phyloP scores from a whole-genome alignment of 2,888 invertebrate genomes.

The Chymomyza procnemis region DNA sequence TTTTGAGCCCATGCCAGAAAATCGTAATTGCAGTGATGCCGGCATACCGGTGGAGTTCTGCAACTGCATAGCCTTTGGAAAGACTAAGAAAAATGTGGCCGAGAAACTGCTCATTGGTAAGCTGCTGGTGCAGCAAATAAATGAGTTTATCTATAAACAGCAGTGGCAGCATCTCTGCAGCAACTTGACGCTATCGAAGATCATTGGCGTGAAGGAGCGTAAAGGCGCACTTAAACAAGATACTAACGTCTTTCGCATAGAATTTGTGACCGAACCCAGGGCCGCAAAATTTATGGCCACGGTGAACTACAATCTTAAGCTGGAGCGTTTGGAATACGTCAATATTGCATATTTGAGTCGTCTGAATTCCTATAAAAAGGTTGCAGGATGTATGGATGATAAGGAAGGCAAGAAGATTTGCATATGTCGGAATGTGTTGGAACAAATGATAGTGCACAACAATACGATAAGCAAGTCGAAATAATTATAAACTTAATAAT shows the following conservation, averaged over 20 bases:
- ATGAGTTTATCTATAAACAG: conserved; percentile 1
- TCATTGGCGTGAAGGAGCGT: neutral
- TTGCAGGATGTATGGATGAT: conserved; percentile 9
- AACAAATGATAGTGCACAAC: no score
- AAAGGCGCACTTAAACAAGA: neutral
- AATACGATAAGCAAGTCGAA: no score
- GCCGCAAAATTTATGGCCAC: conserved; percentile 4
- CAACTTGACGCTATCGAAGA: neutral
- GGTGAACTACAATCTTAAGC: neutral
- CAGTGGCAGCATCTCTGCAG: conserved; percentile 7
- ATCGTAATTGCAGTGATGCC: conserved; percentile 43
- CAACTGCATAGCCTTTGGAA: conserved; percentile 77
- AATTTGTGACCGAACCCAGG: conserved; percentile 6
- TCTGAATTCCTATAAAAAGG: conserved; percentile 6
- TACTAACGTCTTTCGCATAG: conserved; percentile 6
- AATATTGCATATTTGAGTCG: conserved; percentile 11
- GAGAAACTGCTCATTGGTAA: conserved; percentile 1
- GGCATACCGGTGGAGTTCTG: conserved; percentile 52
- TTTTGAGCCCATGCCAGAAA: conserved; percentile 80
- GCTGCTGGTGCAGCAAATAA: conserved; percentile 8
- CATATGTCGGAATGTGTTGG: neutral
- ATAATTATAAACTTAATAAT: no score
- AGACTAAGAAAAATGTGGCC: neutral
- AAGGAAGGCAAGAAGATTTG: conserved; percentile 13
- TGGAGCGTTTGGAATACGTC: neutral